A percentile compares a stretch with the other conserved stretches of the same genome.
These are phyloP conservation scores for Gasteruption jaculator DNA, from an alignment of 2,888 invertebrate species.

Conservation along the genomic window DNA sequence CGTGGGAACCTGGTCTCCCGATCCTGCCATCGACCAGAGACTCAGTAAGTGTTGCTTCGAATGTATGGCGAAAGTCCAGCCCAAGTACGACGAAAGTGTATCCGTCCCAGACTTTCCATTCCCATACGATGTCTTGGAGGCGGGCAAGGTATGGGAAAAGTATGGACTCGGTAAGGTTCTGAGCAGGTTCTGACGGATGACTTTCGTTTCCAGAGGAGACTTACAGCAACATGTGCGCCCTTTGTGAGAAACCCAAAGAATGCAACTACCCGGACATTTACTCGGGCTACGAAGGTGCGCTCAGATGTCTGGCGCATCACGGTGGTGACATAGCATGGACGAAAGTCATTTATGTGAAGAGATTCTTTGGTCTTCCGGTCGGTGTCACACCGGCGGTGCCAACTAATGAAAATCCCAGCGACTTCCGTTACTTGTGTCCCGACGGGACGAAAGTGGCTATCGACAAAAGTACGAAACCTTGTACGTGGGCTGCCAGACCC, in stretches of 20 bases:
- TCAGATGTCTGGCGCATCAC: constrained; percentile 75
- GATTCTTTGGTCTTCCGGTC: constrained; percentile 71
- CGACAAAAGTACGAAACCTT: constrained; percentile 59
- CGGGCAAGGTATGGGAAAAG: too few species aligned
- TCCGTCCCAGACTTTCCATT: too few species aligned
- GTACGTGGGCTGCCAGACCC: constrained; percentile 82
- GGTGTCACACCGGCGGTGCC: constrained; percentile 57
- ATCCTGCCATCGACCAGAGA: constrained; percentile 65
- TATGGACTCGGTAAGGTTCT: too few species aligned
- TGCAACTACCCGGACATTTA: constrained; percentile 80
- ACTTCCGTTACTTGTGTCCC: constrained; percentile 74
- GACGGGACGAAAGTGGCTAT: constrained; percentile 71
- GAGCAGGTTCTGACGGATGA: not conserved
- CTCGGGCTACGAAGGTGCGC: constrained; percentile 83
- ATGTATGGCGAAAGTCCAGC: too few species aligned
- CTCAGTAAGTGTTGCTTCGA: constrained; percentile 65
- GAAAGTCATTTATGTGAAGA: constrained; percentile 73
- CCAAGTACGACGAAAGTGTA: too few species aligned
- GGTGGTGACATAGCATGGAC: constrained; percentile 84
- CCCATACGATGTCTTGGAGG: too few species aligned
- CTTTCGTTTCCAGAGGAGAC: constrained; percentile 59
- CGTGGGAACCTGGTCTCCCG: constrained; percentile 79
- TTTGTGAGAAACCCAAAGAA: constrained; percentile 71
- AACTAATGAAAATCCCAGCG: constrained; percentile 62
- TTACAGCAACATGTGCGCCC: constrained; percentile 72